Evolutionary conservation across 2,888 invertebrate species (phyloP).

Genomic region (Tridacna gigas): DNA sequence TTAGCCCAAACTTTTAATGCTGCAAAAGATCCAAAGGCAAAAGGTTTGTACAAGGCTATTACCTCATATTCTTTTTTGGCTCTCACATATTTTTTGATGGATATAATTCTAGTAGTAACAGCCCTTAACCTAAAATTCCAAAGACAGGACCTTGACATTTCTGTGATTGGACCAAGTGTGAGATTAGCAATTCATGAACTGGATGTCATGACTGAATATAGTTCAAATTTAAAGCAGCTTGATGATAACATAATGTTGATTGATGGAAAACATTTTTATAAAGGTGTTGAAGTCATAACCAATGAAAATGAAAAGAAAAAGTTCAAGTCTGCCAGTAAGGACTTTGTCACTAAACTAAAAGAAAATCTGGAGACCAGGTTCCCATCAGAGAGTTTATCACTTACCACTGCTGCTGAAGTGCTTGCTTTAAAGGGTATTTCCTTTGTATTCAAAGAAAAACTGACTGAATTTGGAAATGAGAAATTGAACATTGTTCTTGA

Average conservation of each 20-base stretch:
- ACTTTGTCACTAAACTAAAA: constrained; percentile 17
- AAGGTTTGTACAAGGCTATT: constrained; percentile 17
- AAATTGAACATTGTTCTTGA: constrained; percentile 11
- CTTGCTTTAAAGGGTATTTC: constrained; percentile 15
- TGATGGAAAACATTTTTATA: constrained; percentile 23
- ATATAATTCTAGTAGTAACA: constrained; percentile 29
- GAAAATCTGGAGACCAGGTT: constrained; percentile 32
- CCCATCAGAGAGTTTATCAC: constrained; percentile 24
- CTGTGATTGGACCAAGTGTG: constrained; percentile 21
- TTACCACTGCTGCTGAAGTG: constrained; percentile 22
- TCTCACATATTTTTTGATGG: constrained; percentile 18
- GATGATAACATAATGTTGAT: constrained; percentile 23
- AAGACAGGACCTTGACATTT: neutral
- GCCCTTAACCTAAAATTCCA: constrained; percentile 17
- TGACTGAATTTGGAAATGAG: neutral
- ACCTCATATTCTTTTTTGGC: constrained; percentile 26
- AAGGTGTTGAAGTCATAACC: constrained; percentile 11
- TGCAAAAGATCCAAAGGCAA: constrained; percentile 23
- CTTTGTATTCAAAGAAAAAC: constrained; percentile 11
- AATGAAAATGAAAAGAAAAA: constrained; percentile 1
- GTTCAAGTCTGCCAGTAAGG: constrained; percentile 16
- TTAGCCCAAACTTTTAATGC: constrained; percentile 27
- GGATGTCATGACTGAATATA: constrained; percentile 14
- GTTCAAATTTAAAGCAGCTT: neutral
- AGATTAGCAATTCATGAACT: constrained; percentile 30